Evolutionary conservation across 2,888 invertebrate species (phyloP), one percentile per base, ranked within the genome.

Genomic region (Thelaira solivaga): DNA sequence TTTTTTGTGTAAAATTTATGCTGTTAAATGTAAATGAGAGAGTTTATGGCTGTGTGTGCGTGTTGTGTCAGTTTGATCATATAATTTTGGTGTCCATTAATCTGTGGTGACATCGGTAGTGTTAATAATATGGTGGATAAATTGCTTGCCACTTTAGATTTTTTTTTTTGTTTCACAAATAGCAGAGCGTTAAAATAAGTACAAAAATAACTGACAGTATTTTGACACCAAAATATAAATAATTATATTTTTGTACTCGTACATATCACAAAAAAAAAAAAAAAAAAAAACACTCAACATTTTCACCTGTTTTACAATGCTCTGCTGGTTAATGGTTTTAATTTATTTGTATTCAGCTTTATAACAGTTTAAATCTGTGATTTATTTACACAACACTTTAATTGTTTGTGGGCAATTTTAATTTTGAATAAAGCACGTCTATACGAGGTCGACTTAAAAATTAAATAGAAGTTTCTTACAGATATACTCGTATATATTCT

Each of bases 121-220:
- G 74, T 67, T 67, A 67, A 67, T 74, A 67, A 51, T 61, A 53
- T 34, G 59, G 51, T 51, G 49, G 51, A 74, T 74, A 67, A 67
- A 74, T 74, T 74, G 65, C 43, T 61, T 74, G 43, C 51, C 74
- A 69, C 47, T 67, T 68, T 20, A 41, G 43, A 41, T 24, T 47
- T 51, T 24, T n/a, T 47, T 47, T 53, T n/a, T n/a, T n/a, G n/a
- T n/a, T n/a, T 20, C 4, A 68, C 57, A 68, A n/a, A 57, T 29
- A 8, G 11, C 10, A 13, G 1, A 41, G 22, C 39, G 47, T 49
- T 47, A 24, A 43, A 45, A 11, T 20, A 45, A 45, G 18, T 31
- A 41, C 39, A 61, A 61, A 31, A 31, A 41, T 31, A 51, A 5
- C 41, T 61, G 59, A 51, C 59, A 69, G 31, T 41, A 59, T 59